A percentile compares a stretch with the other conserved stretches of the same genome.
These are phyloP conservation scores for Brachyopa scutellaris DNA, from an alignment of 2,888 invertebrate species.

Conservation along the genomic window DNA sequence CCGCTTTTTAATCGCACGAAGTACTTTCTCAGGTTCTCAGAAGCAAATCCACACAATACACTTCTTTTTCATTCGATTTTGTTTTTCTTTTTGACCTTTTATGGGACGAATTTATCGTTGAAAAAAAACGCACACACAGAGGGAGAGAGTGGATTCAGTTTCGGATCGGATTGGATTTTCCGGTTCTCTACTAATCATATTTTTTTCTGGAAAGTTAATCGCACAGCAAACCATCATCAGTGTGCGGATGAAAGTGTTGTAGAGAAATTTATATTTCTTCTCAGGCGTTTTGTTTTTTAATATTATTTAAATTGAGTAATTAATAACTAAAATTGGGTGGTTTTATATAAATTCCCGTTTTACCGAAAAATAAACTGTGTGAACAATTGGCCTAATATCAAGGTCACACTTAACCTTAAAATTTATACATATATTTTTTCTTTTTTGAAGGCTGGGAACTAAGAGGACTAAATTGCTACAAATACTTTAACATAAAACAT, in stretches of 20 bases:
- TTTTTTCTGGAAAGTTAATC: conserved; percentile 67
- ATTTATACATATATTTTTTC: conserved; percentile 45
- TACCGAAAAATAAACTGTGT: too few relatives aligned
- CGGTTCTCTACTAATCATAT: conserved; percentile 65
- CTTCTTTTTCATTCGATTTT: conserved; percentile 23
- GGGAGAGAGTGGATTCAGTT: conserved; percentile 65
- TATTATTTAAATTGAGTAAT: too few relatives aligned
- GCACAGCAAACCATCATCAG: conserved; percentile 22
- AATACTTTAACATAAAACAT: conserved; percentile 97
- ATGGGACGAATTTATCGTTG: conserved; percentile 38
- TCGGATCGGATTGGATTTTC: conserved; percentile 62
- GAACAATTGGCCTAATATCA: neutral
- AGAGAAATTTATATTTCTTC: conserved; percentile 44
- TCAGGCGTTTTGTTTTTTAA: neutral
- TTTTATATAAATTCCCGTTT: neutral
- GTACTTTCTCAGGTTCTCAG: conserved; percentile 69
- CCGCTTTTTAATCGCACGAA: conserved; percentile 60
- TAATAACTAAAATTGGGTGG: neutral
- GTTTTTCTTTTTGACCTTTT: conserved; percentile 48
- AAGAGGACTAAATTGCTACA: conserved; percentile 95
- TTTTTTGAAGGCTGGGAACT: conserved; percentile 94
- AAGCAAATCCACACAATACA: conserved; percentile 11
- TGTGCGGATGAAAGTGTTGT: conserved; percentile 45
- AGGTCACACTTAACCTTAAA: neutral
- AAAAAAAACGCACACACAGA: neutral